Percentiles rank a stretch among this genome's conserved stretches.
Evolutionary conservation across 2,888 invertebrate genomes (phyloP).

Genomic region (Sarcophaga caerulescens): DNA sequence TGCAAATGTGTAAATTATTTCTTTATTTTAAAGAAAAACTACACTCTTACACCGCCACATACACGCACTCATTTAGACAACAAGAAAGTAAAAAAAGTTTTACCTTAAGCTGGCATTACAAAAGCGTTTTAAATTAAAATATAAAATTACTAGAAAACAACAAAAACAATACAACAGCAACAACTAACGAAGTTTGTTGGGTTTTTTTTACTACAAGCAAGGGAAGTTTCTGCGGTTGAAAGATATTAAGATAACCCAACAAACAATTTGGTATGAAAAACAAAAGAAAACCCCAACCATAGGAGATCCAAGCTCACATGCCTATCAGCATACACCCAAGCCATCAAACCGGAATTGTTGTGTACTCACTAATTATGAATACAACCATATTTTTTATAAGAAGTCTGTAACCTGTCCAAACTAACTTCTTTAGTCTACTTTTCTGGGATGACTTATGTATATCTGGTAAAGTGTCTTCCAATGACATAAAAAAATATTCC

Average conservation of each 20-base stretch:
- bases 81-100: slow-evolving; percentile 4
- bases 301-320: too few relatives aligned
- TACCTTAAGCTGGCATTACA: slow-evolving; percentile 44
- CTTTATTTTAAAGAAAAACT: slow-evolving; percentile 51
- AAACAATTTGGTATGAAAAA: background rate
- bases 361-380: too few relatives aligned
- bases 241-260: slow-evolving; percentile 19
- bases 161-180: background rate
- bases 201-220: background rate
- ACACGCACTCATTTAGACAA: background rate
- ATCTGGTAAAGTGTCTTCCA: too few relatives aligned
- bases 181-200: slow-evolving; percentile 22
- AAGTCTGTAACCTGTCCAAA: too few relatives aligned
- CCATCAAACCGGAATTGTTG: too few relatives aligned
- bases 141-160: slow-evolving; percentile 17
- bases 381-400: too few relatives aligned
- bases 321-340: too few relatives aligned
- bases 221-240: too few relatives aligned
- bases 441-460: too few relatives aligned
- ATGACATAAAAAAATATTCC: too few relatives aligned
- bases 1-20: slow-evolving; percentile 69
- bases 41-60: background rate
- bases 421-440: fast-evolving
- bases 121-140: slow-evolving; percentile 57
- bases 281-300: too few relatives aligned